Conservation (phyloP, 2,888 invertebrate genomes). For the Xylota segnis region DNA sequence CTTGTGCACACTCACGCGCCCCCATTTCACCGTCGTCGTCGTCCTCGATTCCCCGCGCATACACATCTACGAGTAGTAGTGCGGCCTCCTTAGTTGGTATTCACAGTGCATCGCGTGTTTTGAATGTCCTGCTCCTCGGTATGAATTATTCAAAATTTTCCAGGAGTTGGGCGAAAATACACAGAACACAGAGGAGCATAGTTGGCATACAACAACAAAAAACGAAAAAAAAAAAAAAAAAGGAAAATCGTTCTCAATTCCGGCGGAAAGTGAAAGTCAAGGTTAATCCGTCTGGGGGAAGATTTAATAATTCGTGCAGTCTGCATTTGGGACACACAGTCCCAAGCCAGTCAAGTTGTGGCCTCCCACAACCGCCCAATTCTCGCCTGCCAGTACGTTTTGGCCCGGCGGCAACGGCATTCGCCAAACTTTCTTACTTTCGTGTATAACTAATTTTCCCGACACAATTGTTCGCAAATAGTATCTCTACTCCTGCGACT, state of each 20-base stretch:
- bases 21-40: constrained; percentile 66
- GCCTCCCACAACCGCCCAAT: neutral
- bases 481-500: constrained; percentile 10
- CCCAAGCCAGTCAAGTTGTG: constrained; percentile 55
- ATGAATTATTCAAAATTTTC: constrained; percentile 84
- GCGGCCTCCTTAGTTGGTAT: constrained; percentile 80
- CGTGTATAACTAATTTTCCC: constrained; percentile 70
- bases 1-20: constrained; percentile 49
- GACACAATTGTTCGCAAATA: constrained; percentile 45
- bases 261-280: constrained; percentile 84
- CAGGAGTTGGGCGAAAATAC: constrained; percentile 77
- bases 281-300: constrained; percentile 83
- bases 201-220: constrained; percentile 30
- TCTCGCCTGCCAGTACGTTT: neutral
- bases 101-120: constrained; percentile 84
- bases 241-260: constrained; percentile 78
- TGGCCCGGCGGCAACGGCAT: constrained; percentile 40
- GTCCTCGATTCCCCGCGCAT: constrained; percentile 50
- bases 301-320: constrained; percentile 77
- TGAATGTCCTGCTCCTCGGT: constrained; percentile 84
- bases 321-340: constrained; percentile 75
- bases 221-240: constrained; percentile 72
- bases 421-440: no score
- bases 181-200: constrained; percentile 54
- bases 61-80: constrained; percentile 72